Evolutionary conservation across 2,888 invertebrate species (phyloP).

Genomic region (Pseudolycoriella hygida): DNA sequence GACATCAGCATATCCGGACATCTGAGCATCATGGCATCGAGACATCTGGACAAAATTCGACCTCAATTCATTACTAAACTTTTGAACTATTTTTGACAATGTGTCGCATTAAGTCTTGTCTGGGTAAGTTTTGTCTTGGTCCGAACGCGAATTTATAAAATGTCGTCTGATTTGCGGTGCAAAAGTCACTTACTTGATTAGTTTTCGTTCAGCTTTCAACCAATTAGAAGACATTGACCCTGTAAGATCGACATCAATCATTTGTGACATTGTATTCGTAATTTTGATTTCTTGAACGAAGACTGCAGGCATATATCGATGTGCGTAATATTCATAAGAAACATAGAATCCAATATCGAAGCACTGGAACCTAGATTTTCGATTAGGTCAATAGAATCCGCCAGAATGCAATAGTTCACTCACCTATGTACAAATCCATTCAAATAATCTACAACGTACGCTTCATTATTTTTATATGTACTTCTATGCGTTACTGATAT

Average conservation of each 20-base stretch:
- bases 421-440: constrained; percentile 40
- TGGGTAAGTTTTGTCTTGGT: too few relatives aligned
- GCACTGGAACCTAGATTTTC: constrained; percentile 40
- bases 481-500: constrained; percentile 34
- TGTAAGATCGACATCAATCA: constrained; percentile 40
- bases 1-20: too few relatives aligned
- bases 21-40: too few relatives aligned
- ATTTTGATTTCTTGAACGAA: constrained; percentile 67
- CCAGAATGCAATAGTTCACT: not conserved
- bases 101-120: too few relatives aligned
- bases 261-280: constrained; percentile 47
- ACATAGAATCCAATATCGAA: constrained; percentile 41
- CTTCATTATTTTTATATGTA: constrained; percentile 30
- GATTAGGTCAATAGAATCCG: constrained; percentile 10
- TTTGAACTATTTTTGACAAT: too few relatives aligned
- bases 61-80: too few relatives aligned
- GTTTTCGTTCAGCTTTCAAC: constrained; percentile 37
- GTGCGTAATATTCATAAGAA: constrained; percentile 57
- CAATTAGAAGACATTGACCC: constrained; percentile 41
- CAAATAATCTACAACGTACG: constrained; percentile 49
- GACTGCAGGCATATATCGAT: constrained; percentile 57
- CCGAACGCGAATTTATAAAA: too few relatives aligned
- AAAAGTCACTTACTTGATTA: constrained; percentile 25
- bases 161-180: too few relatives aligned
- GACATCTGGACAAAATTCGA: too few relatives aligned